A percentile compares a stretch with the other conserved stretches of the same genome.
phyloP scores from a whole-genome alignment of 1,140 invertebrate genomes.

The Drosophila gunungcola region DNA sequence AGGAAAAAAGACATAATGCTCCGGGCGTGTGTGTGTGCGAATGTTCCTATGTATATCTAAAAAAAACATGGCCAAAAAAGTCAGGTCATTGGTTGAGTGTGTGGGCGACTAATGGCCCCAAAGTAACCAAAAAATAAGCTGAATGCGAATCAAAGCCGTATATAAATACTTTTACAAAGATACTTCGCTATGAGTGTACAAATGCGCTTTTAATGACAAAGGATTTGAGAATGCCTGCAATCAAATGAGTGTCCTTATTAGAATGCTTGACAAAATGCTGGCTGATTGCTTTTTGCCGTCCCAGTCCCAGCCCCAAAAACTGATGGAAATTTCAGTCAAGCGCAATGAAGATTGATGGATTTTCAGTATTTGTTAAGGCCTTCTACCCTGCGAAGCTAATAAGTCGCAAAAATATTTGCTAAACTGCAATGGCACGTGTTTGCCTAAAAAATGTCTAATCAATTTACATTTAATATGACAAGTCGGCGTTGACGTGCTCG shows the following conservation, averaged over 20 bases:
- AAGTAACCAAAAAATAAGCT: slow-evolving; percentile 43
- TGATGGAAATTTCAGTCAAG: slow-evolving; percentile 45
- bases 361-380: slow-evolving; percentile 53
- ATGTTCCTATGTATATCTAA: slow-evolving; percentile 66
- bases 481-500: slow-evolving; percentile 35
- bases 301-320: neutral
- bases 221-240: slow-evolving; percentile 42
- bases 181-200: slow-evolving; percentile 22
- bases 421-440: slow-evolving; percentile 52
- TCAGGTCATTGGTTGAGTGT: slow-evolving; percentile 53
- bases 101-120: slow-evolving; percentile 48
- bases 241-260: slow-evolving; percentile 22
- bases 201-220: slow-evolving; percentile 76
- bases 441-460: slow-evolving; percentile 38
- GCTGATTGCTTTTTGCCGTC: slow-evolving; percentile 42
- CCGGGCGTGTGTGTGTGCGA: slow-evolving; percentile 49
- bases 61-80: slow-evolving; percentile 55
- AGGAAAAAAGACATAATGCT: slow-evolving; percentile 68
- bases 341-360: slow-evolving; percentile 75
- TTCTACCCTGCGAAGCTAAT: slow-evolving; percentile 49
- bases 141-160: slow-evolving; percentile 48
- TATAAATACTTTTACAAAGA: slow-evolving; percentile 49
- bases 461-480: slow-evolving; percentile 77
- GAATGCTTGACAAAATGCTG: slow-evolving; percentile 55
- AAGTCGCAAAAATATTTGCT: slow-evolving; percentile 64